Evolutionary conservation across 2,888 invertebrate species (phyloP).

Genomic region (Xanthorhoe spadicearia): DNA sequence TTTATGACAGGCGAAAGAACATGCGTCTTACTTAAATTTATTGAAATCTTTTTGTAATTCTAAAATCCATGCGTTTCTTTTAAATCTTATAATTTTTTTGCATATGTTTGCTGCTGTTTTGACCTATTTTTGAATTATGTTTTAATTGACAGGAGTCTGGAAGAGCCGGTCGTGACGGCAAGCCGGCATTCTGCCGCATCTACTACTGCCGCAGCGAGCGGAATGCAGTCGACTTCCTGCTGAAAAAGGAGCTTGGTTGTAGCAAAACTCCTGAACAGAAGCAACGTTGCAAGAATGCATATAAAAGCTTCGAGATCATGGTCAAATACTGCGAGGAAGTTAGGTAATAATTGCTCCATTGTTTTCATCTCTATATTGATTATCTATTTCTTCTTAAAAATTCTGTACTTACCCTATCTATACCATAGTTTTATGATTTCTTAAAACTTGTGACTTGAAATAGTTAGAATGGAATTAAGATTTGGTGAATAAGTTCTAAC

Average conservation of each 20-base stretch:
- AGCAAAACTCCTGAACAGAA: constrained; percentile 84
- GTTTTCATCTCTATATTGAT: not conserved
- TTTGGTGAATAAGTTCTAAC: no score
- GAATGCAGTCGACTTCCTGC: constrained; percentile 92
- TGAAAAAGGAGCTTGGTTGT: constrained; percentile 88
- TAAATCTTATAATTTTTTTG: not conserved
- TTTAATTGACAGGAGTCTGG: constrained; percentile 92
- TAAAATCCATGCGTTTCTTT: no score
- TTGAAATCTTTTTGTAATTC: no score
- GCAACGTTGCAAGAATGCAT: constrained; percentile 86
- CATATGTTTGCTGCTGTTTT: not conserved
- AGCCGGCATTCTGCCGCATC: constrained; percentile 94
- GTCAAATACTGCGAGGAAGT: constrained; percentile 93
- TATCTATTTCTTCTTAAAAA: not conserved
- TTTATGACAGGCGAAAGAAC: no score
- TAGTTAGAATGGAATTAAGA: no score
- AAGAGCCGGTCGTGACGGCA: constrained; percentile 97
- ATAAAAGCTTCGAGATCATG: constrained; percentile 93
- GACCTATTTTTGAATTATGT: not conserved
- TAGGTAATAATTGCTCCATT: constrained; percentile 51
- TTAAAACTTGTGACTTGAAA: no score
- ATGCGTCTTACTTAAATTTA: not conserved
- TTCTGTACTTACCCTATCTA: no score
- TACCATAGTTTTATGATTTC: no score
- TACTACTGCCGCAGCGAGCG: constrained; percentile 94